A percentile compares a stretch with the other conserved stretches of the same genome.
phyloP scores from a whole-genome alignment of 2,888 invertebrate species.

The Caenorhabditis virilis region DNA sequence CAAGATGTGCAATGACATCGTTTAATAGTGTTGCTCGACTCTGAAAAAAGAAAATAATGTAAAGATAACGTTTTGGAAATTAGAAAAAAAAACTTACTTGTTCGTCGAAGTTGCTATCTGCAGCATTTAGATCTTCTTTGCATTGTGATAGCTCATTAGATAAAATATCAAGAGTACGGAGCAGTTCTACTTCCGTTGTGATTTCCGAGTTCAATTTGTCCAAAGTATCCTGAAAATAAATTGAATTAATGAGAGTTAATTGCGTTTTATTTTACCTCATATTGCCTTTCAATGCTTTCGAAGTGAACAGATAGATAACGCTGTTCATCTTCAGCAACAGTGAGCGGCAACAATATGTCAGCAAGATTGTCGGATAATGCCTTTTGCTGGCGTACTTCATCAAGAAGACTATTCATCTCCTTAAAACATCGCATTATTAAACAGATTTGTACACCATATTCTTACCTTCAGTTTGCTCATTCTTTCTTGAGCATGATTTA shows the following conservation, averaged over 20 bases:
- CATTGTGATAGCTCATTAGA: slow-evolving; percentile 43
- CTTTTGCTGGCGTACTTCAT: slow-evolving; percentile 21
- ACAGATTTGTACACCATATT: not conserved
- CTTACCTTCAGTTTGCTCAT: slow-evolving; percentile 34
- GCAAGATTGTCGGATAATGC: slow-evolving; percentile 29
- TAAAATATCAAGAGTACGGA: slow-evolving; percentile 44
- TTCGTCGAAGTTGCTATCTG: slow-evolving; percentile 24
- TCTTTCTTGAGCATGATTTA: slow-evolving; percentile 22
- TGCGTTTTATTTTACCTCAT: slow-evolving; percentile 32
- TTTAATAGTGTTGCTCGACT: slow-evolving; percentile 44
- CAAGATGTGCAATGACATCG: slow-evolving; percentile 51
- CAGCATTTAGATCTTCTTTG: slow-evolving; percentile 42
- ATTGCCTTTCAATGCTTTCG: slow-evolving; percentile 50
- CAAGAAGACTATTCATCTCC: slow-evolving; percentile 16
- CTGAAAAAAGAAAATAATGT: slow-evolving; percentile 29
- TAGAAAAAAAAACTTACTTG: slow-evolving; percentile 10
- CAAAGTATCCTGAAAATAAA: slow-evolving; percentile 43
- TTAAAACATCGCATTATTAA: slow-evolving; percentile 6
- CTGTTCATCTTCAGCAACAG: slow-evolving; percentile 48
- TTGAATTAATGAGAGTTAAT: not conserved
- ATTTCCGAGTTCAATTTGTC: slow-evolving; percentile 47
- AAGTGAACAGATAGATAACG: slow-evolving; percentile 60
- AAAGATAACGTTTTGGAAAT: not conserved
- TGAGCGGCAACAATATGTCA: slow-evolving; percentile 42
- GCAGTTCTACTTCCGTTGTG: slow-evolving; percentile 47